phyloP scores from a whole-genome alignment of 1,140 invertebrate genomes.

The Drosophila serrata region DNA sequence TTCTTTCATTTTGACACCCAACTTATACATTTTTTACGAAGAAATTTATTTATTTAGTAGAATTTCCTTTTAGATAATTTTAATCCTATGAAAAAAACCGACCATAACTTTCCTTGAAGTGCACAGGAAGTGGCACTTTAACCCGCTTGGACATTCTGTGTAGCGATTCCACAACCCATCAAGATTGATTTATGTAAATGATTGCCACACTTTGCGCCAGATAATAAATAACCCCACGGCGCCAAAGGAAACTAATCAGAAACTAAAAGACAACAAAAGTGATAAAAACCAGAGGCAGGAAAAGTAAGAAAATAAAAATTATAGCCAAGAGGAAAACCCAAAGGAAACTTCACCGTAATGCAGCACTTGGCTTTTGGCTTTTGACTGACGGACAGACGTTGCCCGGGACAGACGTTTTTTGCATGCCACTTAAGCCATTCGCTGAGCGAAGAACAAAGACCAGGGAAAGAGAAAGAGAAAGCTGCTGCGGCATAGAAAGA shows the following conservation, averaged over 20 bases:
- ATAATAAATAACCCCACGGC: constrained; percentile 72
- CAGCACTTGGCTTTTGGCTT: constrained; percentile 57
- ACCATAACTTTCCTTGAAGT: neutral
- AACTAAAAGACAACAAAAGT: constrained; percentile 68
- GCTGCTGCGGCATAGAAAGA: constrained; percentile 25
- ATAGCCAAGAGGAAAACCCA: constrained; percentile 22
- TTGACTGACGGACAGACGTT: constrained; percentile 56
- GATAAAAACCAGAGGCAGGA: constrained; percentile 56
- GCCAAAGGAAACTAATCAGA: constrained; percentile 57
- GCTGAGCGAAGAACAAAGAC: constrained; percentile 32
- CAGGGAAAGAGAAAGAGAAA: constrained; percentile 1
- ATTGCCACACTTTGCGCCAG: constrained; percentile 80
- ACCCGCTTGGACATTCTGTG: constrained; percentile 25
- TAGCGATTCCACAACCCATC: constrained; percentile 46
- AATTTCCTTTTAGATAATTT: too few species aligned
- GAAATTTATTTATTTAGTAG: too few species aligned
- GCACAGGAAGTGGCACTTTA: constrained; percentile 34
- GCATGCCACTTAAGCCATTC: constrained; percentile 73
- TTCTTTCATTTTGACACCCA: too few species aligned
- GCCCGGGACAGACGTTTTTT: constrained; percentile 59
- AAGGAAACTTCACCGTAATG: constrained; percentile 53
- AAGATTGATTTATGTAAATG: constrained; percentile 80
- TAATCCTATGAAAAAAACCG: neutral
- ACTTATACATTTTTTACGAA: too few species aligned
- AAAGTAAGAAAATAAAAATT: constrained; percentile 13